Conservation (phyloP, 2,888 invertebrate species). For the Agonopterix alstromeriana region DNA sequence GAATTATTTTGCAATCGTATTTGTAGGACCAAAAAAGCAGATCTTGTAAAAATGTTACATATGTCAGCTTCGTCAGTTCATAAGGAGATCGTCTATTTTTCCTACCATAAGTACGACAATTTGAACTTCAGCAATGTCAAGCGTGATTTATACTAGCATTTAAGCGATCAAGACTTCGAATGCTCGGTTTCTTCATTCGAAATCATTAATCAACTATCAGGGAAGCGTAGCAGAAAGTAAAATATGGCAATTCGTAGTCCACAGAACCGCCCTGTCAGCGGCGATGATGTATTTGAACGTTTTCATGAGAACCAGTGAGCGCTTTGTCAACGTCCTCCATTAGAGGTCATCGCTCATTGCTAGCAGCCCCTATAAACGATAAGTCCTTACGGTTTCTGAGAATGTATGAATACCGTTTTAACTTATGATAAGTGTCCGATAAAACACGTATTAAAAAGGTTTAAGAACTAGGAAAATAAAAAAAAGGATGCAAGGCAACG, state of each 20-base stretch:
- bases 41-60: no score
- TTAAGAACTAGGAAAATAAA: no score
- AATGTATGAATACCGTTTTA: no score
- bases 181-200: conserved; percentile 27
- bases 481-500: no score
- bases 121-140: conserved; percentile 10
- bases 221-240: conserved; percentile 63
- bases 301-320: conserved; percentile 64
- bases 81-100: neutral
- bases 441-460: no score
- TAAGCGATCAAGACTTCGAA: conserved; percentile 17
- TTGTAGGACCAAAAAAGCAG: no score
- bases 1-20: no score
- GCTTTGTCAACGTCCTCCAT: conserved; percentile 72
- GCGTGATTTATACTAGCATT: conserved; percentile 15
- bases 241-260: conserved; percentile 69
- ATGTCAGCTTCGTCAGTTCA: no score
- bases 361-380: conserved; percentile 14
- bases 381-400: conserved; percentile 2
- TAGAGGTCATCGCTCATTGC: conserved; percentile 67
- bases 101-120: neutral
- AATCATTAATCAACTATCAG: conserved; percentile 68
- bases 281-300: conserved; percentile 74
- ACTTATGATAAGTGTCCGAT: no score
- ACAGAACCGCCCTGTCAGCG: conserved; percentile 62